These are phyloP conservation scores for Brachyrhaphis roseni DNA, from an alignment of 2,797 vertebrate genomes.

Conservation along the genomic window DNA sequence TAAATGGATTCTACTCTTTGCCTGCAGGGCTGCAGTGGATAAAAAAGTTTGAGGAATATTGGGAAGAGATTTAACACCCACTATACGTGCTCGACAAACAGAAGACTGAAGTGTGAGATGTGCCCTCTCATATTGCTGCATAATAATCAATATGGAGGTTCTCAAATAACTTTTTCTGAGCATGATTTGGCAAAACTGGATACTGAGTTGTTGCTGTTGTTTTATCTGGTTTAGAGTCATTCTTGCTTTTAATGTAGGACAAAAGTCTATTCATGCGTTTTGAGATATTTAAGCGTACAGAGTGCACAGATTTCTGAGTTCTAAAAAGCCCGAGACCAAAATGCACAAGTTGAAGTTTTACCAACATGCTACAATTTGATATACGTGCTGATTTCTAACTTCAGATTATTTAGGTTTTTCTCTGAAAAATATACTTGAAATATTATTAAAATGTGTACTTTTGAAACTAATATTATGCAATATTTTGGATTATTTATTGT, in stretches of 20 bases:
- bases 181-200: slow-evolving; percentile 21
- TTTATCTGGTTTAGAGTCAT: slow-evolving; percentile 5
- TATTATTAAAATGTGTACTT: neutral
- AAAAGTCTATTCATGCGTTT: slow-evolving; percentile 12
- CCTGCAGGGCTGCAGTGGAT: neutral
- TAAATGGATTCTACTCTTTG: slow-evolving; percentile 62
- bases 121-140: slow-evolving; percentile 7
- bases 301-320: slow-evolving; percentile 7
- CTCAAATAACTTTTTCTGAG: slow-evolving; percentile 37
- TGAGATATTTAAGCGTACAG: slow-evolving; percentile 2
- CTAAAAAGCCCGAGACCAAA: neutral
- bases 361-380: neutral
- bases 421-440: neutral
- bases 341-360: neutral
- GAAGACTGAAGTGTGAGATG: slow-evolving; percentile 31
- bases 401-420: neutral
- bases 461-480: neutral
- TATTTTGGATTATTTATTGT: neutral
- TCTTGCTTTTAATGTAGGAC: slow-evolving; percentile 12
- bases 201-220: slow-evolving; percentile 2
- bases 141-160: slow-evolving; percentile 17
- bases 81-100: slow-evolving; percentile 21
- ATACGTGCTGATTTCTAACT: neutral
- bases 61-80: slow-evolving; percentile 39
- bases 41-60: slow-evolving; percentile 34